Evolutionary conservation across 2,888 invertebrate genomes (phyloP), one percentile per base, ranked within the genome.

Genomic region (Chironomus riparius): DNA sequence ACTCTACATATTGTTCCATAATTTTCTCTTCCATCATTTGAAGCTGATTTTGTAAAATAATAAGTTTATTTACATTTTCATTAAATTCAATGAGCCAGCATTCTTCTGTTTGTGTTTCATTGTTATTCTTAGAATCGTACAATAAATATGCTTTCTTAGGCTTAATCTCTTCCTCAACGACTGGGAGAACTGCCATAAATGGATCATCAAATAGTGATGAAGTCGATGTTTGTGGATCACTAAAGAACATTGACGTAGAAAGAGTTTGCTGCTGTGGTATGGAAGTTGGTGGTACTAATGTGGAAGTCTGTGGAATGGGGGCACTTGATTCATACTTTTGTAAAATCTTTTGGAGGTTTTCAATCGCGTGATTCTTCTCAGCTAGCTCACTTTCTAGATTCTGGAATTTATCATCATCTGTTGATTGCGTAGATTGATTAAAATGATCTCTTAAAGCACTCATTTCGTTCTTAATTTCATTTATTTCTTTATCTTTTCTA

Each of bases 141-240:
- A 82, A 83, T 38, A 83, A 77, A 77, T 83, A 83, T 1, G 83
- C 82, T 18, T 79, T 78, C 77, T 81, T 80, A 6, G 81, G 78
- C 68, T 79, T 77, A 28, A 79, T 78, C 18, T 78, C 56, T 13
- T 80, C 81, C 78, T 82, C 82, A 24, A 78, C 77, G 18, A 79
- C 78, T 5, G 80, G 79, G 0, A 28, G 68, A 47, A 15, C 12
- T 4, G 22, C 12, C 6, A 15, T 18, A 18, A 72, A 72, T 15
- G 72, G 62, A 72, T 72, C 72, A 61, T 72, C 72, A 12, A 72
- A 72, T 6, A 72, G 15, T 18, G 61, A 61, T 15, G 72, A 50
- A 18, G 72, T 28, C 13, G 72, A 38, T 10, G 56, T 12, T 47
- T 28, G 72, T 21, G 61, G 21, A 62, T 61, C 38, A 18, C n/a